These are phyloP conservation scores for Ophthalmolycus amberensis DNA, from an alignment of 2,113 vertebrate species.

Conservation along the genomic window DNA sequence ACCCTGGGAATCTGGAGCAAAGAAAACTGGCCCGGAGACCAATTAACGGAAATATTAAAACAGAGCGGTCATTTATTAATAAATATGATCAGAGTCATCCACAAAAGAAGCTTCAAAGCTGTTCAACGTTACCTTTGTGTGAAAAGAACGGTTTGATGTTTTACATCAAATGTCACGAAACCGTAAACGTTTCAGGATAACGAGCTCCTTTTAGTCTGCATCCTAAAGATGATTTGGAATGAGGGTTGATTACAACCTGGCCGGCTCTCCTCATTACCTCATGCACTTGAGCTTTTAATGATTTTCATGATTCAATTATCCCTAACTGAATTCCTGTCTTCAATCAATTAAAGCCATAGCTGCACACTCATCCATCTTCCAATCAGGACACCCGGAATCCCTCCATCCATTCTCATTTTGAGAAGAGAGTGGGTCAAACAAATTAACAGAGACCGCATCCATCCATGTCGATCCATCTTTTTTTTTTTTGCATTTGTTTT, in stretches of 20 bases:
- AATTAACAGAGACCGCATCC: conserved; percentile 71
- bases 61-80: conserved; percentile 49
- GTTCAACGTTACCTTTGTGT: not conserved
- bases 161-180: conserved; percentile 31
- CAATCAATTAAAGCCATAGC: conserved; percentile 81
- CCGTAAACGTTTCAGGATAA: conserved; percentile 49
- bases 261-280: conserved; percentile 75
- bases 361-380: conserved; percentile 79
- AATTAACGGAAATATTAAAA: conserved; percentile 69
- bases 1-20: conserved; percentile 64
- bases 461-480: conserved; percentile 58
- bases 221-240: conserved; percentile 54
- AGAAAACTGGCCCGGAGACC: conserved; percentile 61
- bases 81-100: conserved; percentile 49
- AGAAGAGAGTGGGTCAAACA: conserved; percentile 69
- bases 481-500: not conserved
- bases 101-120: conserved; percentile 41
- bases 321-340: conserved; percentile 80
- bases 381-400: conserved; percentile 74
- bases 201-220: conserved; percentile 24
- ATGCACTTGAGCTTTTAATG: conserved; percentile 80
- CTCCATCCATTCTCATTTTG: conserved; percentile 81
- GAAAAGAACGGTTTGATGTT: conserved; percentile 19
- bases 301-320: conserved; percentile 81
- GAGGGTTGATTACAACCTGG: conserved; percentile 75